A percentile compares a stretch with the other conserved stretches of the same genome.
phyloP scores from a whole-genome alignment of 2,113 vertebrate genomes.

The Saccopteryx bilineata region DNA sequence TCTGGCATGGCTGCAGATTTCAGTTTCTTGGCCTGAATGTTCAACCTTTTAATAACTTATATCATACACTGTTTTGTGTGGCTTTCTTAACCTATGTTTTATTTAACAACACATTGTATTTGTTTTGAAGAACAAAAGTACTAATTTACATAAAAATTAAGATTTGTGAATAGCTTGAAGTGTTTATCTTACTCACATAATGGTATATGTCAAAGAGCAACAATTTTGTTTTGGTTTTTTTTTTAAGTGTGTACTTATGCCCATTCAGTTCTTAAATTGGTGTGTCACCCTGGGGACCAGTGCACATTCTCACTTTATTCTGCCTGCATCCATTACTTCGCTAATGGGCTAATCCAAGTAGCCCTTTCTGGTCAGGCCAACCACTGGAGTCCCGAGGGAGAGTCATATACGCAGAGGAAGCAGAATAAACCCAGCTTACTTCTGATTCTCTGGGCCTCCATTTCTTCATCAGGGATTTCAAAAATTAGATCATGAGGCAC shows the following conservation, averaged over 20 bases:
- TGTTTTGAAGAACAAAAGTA: conserved; percentile 6
- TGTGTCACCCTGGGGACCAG: background rate
- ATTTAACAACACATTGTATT: background rate
- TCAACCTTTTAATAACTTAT: background rate
- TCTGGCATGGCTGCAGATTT: background rate
- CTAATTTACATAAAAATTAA: conserved; percentile 6
- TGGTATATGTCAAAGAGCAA: background rate
- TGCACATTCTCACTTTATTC: background rate
- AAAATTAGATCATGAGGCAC: background rate
- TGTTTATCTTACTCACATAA: background rate
- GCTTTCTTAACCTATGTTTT: background rate
- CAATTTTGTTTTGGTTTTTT: background rate
- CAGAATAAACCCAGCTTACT: background rate
- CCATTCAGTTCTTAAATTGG: background rate
- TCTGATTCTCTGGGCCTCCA: background rate
- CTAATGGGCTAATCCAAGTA: background rate
- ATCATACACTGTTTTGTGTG: background rate
- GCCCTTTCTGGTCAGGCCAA: background rate
- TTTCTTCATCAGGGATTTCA: background rate
- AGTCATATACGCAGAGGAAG: background rate
- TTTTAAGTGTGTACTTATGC: background rate
- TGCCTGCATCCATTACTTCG: background rate
- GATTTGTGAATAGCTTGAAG: background rate
- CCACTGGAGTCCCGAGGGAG: background rate
- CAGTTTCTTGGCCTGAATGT: background rate